Conservation (phyloP, 2,113 vertebrate species). For the Ancistrus triradiatus region DNA sequence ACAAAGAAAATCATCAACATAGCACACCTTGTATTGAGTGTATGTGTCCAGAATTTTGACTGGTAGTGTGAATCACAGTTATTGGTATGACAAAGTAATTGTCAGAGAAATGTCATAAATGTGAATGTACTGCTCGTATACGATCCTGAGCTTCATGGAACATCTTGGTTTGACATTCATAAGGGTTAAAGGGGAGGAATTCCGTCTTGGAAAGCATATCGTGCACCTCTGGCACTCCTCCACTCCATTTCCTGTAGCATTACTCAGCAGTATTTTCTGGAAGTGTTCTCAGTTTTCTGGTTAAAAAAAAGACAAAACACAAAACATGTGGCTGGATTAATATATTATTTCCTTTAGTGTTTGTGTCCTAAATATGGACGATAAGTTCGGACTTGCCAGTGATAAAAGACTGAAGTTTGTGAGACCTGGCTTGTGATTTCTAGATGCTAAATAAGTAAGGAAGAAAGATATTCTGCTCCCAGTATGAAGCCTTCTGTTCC, state of each 20-base stretch:
- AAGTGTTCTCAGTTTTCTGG: conserved; percentile 27
- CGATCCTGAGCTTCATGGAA: not conserved
- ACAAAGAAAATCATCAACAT: no score
- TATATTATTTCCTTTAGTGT: not conserved
- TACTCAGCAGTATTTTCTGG: conserved; percentile 30
- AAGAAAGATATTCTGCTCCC: no score
- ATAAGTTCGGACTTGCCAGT: not conserved
- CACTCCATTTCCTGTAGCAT: conserved; percentile 39
- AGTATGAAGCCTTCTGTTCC: no score
- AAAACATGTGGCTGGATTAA: not conserved
- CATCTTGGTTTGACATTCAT: conserved; percentile 3
- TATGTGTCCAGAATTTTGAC: no score
- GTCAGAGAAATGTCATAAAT: no score
- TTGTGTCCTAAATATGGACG: not conserved
- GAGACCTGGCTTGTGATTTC: not conserved
- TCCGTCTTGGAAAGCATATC: conserved; percentile 13
- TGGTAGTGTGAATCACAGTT: no score
- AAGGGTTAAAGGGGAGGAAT: conserved; percentile 22
- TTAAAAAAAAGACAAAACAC: conserved; percentile 17
- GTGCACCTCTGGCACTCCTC: conserved; percentile 19
- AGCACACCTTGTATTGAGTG: no score
- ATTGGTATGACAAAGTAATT: no score
- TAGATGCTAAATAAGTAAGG: no score
- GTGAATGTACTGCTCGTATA: not conserved
- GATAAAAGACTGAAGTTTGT: not conserved